Conservation (phyloP, 2,113 vertebrate genomes). For the Delphinus delphis region DNA sequence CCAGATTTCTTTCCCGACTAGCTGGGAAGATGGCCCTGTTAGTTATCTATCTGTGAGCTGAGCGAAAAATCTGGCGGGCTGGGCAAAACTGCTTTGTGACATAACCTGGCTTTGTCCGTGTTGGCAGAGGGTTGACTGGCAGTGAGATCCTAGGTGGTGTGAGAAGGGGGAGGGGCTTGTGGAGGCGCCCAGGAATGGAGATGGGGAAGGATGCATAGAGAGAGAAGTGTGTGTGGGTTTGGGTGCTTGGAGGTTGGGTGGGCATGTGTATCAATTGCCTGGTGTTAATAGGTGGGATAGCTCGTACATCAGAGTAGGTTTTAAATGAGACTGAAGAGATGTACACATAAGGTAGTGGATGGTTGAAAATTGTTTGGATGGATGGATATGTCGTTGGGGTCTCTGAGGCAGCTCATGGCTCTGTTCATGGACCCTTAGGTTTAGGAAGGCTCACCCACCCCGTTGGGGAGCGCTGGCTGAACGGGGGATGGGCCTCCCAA, state of each 20-base stretch:
- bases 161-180: background rate
- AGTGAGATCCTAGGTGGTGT: background rate
- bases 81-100: slow-evolving; percentile 44
- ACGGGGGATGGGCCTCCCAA: background rate
- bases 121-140: background rate
- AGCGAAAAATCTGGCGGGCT: slow-evolving; percentile 49
- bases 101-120: slow-evolving; percentile 49
- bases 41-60: slow-evolving; percentile 66
- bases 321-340: background rate
- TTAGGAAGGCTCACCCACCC: background rate
- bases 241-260: background rate
- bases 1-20: slow-evolving; percentile 67
- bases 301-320: background rate
- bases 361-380: background rate
- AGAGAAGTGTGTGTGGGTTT: background rate
- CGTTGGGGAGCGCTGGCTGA: background rate
- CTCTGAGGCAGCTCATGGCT: background rate
- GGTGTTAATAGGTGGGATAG: background rate
- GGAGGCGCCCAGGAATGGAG: background rate
- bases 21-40: slow-evolving; percentile 64
- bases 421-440: background rate
- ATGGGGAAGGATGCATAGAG: background rate
- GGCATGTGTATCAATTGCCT: too few species aligned
- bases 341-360: fast-evolving
- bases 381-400: background rate